These are phyloP conservation scores for Endomychus coccineus DNA, from an alignment of 2,888 invertebrate genomes.

Conservation along the genomic window DNA sequence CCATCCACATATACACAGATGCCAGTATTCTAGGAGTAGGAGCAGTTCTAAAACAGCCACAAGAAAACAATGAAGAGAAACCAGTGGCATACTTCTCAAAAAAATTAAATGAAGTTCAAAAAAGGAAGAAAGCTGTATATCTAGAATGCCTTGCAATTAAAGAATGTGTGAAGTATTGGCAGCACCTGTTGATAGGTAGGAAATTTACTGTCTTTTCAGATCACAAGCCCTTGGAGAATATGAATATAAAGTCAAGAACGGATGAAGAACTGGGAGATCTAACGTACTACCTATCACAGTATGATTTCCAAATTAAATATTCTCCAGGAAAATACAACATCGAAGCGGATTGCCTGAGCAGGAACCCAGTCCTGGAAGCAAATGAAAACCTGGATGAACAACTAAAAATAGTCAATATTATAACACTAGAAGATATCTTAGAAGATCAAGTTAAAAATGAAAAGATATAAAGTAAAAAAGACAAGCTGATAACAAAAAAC, in stretches of 20 bases:
- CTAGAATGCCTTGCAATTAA: conserved; percentile 18
- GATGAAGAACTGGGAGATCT: conserved; percentile 16
- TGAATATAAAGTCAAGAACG: conserved; percentile 17
- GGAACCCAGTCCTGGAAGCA: no score
- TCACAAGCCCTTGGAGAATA: conserved; percentile 18
- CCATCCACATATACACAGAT: conserved; percentile 25
- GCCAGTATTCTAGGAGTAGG: conserved; percentile 24
- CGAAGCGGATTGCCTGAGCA: no score
- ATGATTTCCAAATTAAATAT: conserved; percentile 9
- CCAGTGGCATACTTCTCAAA: conserved; percentile 18
- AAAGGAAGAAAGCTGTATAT: conserved; percentile 18
- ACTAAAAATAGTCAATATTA: no score
- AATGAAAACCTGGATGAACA: no score
- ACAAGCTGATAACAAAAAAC: no score
- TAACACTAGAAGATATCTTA: no score
- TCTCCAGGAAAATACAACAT: conserved; percentile 9
- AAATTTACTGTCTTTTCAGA: conserved; percentile 15
- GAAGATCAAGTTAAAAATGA: no score
- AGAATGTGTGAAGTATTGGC: conserved; percentile 18
- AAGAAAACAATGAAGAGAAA: conserved; percentile 11
- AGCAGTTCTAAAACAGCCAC: conserved; percentile 23
- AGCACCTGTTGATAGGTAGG: conserved; percentile 16
- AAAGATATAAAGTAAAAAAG: no score
- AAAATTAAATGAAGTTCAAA: conserved; percentile 17
- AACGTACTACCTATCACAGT: conserved; percentile 11